Conservation (phyloP, 2,113 vertebrate species). For the Sterna hirundo region DNA sequence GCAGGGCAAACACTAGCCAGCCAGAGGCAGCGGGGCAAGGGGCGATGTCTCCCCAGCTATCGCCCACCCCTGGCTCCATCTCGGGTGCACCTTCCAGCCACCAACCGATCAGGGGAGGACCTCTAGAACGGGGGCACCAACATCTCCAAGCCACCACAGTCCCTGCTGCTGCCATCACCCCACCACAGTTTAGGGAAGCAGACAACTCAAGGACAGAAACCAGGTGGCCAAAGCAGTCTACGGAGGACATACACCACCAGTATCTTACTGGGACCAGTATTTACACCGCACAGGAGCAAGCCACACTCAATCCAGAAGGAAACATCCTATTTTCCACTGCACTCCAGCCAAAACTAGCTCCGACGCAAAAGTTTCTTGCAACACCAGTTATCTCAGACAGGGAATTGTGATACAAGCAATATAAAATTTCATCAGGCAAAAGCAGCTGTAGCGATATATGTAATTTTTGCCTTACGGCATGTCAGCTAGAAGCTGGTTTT, state of each 20-base stretch:
- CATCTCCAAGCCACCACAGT: not conserved
- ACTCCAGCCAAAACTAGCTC: not conserved
- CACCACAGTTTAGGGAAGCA: not conserved
- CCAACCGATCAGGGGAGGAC: not conserved
- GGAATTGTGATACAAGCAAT: not conserved
- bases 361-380: not conserved
- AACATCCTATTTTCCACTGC: not conserved
- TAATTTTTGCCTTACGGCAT: not conserved
- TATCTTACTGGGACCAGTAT: not conserved
- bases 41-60: not conserved
- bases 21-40: not conserved
- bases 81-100: not conserved
- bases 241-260: not conserved
- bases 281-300: not conserved
- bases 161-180: not conserved
- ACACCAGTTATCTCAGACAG: not conserved
- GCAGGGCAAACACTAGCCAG: not conserved
- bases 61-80: not conserved
- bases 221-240: not conserved
- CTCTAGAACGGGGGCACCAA: not conserved
- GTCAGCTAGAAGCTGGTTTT: not conserved
- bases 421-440: not conserved
- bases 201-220: not conserved
- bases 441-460: not conserved
- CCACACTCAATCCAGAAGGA: not conserved